These are phyloP conservation scores for Scylla paramamosain DNA, from an alignment of 1,140 invertebrate species.

Conservation along the genomic window DNA sequence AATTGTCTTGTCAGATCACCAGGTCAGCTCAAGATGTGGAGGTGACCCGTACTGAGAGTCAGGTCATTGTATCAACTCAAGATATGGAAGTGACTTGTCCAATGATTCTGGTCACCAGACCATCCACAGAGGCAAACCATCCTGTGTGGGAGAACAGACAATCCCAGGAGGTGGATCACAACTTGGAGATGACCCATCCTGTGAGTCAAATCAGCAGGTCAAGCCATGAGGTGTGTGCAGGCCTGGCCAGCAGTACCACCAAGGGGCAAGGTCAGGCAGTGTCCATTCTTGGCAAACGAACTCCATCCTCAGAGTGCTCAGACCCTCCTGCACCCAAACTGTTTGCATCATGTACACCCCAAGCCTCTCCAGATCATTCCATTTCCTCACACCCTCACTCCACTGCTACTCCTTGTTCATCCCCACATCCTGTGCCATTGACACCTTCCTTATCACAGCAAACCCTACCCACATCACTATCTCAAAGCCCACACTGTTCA, in stretches of 20 bases:
- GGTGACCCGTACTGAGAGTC: background rate
- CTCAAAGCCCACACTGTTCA: background rate
- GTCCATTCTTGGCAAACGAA: background rate
- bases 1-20: no score
- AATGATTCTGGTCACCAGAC: background rate
- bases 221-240: no score
- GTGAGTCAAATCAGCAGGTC: no score
- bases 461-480: background rate
- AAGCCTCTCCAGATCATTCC: no score
- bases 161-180: no score
- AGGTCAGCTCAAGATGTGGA: slow-evolving; percentile 3
- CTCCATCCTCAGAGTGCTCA: background rate
- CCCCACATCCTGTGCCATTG: background rate
- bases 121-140: background rate
- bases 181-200: no score
- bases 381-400: background rate
- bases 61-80: background rate
- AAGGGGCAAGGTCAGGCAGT: background rate
- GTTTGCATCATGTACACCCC: background rate
- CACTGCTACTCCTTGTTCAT: background rate
- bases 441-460: background rate
- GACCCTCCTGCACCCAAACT: background rate
- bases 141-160: no score
- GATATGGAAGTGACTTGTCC: background rate
- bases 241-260: no score